Evolutionary conservation across 2,113 vertebrate genomes (phyloP).

Genomic region (Daboia siamensis): DNA sequence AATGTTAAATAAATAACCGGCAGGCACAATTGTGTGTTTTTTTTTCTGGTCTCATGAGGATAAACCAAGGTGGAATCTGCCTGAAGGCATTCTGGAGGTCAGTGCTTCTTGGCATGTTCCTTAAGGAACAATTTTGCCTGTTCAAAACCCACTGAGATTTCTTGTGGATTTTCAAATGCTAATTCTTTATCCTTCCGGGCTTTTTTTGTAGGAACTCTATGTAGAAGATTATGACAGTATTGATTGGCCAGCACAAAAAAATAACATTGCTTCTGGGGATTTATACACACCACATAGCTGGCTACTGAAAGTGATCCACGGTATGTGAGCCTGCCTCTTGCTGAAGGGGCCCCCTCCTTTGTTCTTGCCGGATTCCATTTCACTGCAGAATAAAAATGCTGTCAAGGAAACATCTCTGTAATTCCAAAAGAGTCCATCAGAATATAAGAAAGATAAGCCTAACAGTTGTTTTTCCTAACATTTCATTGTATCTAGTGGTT

Average conservation of each 20-base stretch:
- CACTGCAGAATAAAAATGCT: fast-evolving
- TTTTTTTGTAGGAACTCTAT: conserved; percentile 84
- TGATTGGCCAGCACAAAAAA: conserved; percentile 89
- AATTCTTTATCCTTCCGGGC: not conserved
- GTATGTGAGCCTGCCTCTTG: conserved; percentile 60
- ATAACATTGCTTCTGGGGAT: conserved; percentile 82
- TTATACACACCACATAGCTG: conserved; percentile 88
- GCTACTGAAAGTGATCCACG: conserved; percentile 74
- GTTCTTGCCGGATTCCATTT: not conserved
- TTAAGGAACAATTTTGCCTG: not conserved
- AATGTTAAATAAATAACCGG: not conserved
- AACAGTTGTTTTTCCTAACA: not conserved
- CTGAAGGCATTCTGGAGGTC: not conserved
- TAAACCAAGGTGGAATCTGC: not conserved
- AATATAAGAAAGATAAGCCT: not conserved
- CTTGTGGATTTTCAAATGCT: not conserved
- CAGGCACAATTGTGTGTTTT: not conserved
- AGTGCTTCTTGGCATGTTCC: not conserved
- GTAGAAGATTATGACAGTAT: conserved; percentile 84
- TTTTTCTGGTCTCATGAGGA: not conserved
- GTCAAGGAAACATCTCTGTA: not conserved
- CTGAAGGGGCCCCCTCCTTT: not conserved
- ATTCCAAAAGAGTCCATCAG: not conserved
- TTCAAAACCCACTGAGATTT: not conserved
- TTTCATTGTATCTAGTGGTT: not conserved